Evolutionary conservation across 2,113 vertebrate genomes (phyloP), one percentile per base, ranked within the genome.

Genomic region (Laticauda laticaudata): DNA sequence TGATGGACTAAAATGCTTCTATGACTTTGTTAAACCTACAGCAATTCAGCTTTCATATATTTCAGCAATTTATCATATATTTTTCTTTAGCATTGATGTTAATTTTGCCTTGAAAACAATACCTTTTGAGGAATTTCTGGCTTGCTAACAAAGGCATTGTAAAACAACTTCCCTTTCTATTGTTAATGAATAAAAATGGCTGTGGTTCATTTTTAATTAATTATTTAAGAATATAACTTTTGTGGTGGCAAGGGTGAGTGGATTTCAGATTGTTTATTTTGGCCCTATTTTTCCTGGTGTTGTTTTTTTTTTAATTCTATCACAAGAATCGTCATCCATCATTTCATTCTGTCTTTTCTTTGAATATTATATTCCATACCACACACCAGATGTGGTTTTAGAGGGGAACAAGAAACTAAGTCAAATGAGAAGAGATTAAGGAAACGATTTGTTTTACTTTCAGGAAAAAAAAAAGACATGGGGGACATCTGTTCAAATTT

Each of bases 141-240:
- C 75, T 91, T 85, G 86, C 14, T 89, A 81, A 12, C 54, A 89
- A 43, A 53, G 88, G 86, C 54, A 88, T 39, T 12, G 34, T 75
- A 56, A 59, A 93, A 59, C 45, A 86, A 26, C 54, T 43, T 91
- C 69, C 51, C 87, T 81, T 81, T n/a, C 43, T 85, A 10, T 81
- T 88, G 61, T 61, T 61, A 61, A 39, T 91, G 61, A 88, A 34
- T 45, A 3, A 51, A 91, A 85, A 88, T 75, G 39, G 59, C 21
- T 91, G 86, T 29, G 24, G 86, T 93, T 91, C 85, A 56, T 91
- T 90, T 93, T 93, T 88, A 88, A 89, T 88, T 5, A 81, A 56
- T 20, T 89, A 14, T 86, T 88, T 29, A 34, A 45, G 34, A 43
- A 15, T 14, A 69, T 34, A 20, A 81, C 9, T 39, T 81, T 81